Evolutionary conservation across 2,888 invertebrate genomes (phyloP).

Genomic region (Camponotus fellah): DNA sequence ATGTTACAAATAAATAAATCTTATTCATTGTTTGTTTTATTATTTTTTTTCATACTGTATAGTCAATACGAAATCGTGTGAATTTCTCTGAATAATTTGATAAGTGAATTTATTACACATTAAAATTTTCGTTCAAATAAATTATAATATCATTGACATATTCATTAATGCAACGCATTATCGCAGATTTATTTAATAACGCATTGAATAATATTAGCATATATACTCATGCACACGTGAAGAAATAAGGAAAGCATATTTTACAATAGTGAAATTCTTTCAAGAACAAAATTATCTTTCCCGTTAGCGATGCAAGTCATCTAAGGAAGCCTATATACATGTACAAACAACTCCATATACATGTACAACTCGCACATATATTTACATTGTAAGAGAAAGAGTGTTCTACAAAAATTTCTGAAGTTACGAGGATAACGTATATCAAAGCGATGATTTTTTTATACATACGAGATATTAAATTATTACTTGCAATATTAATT

Average conservation of each 20-base stretch:
- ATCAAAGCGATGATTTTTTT: slow-evolving; percentile 14
- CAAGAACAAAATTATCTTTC: neutral
- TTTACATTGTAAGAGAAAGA: slow-evolving; percentile 48
- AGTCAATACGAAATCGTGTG: neutral
- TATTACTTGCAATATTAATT: neutral
- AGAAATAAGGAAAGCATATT: neutral
- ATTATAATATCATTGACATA: neutral
- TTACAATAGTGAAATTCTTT: neutral
- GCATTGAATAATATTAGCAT: neutral
- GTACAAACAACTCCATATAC: neutral
- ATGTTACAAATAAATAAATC: too few relatives aligned
- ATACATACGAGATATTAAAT: slow-evolving; percentile 18
- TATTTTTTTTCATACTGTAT: too few relatives aligned
- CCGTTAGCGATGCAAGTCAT: neutral
- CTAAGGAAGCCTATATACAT: neutral
- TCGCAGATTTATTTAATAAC: neutral
- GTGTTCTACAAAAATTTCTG: slow-evolving; percentile 57
- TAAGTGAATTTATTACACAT: neutral
- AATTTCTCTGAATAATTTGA: neutral
- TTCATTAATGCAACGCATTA: neutral
- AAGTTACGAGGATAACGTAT: slow-evolving; percentile 17
- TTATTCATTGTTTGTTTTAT: too few relatives aligned
- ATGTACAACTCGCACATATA: neutral
- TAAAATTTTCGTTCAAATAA: neutral
- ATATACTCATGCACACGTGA: neutral